Conservation (phyloP, 2,113 vertebrate genomes). For the Eidolon helvum region DNA sequence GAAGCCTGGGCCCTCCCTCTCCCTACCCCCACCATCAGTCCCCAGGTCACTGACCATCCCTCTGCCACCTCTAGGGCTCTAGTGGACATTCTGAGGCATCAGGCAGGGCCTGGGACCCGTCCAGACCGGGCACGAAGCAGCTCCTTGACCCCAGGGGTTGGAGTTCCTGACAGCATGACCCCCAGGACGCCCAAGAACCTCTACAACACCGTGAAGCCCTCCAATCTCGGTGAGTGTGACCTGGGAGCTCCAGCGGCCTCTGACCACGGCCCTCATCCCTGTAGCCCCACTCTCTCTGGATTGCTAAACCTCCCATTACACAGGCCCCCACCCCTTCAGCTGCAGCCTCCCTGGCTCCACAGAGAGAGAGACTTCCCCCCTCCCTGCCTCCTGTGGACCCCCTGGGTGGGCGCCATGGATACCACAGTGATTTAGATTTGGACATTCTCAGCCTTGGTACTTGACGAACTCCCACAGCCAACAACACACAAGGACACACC, state of each 20-base stretch:
- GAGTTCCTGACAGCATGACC: conserved; percentile 86
- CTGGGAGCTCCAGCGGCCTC: accelerated
- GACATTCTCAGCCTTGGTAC: neutral
- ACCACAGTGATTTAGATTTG: neutral
- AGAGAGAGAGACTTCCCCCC: neutral
- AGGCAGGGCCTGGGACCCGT: conserved; percentile 88
- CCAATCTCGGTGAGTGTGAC: conserved; percentile 88
- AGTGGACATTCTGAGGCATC: conserved; percentile 94
- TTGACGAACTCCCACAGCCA: neutral
- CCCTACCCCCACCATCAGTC: accelerated
- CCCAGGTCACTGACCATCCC: neutral
- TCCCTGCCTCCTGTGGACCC: neutral
- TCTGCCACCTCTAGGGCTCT: conserved; percentile 84
- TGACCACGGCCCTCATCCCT: neutral
- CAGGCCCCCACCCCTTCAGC: neutral
- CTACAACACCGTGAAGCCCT: conserved; percentile 87
- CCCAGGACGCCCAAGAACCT: conserved; percentile 91
- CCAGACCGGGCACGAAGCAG: conserved; percentile 92
- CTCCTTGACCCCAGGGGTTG: conserved; percentile 82
- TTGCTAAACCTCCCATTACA: neutral
- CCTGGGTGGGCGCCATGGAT: neutral
- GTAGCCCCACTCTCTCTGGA: accelerated
- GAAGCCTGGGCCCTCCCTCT: neutral
- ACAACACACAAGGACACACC: neutral
- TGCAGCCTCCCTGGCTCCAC: accelerated